Percentiles rank a stretch among this genome's conserved stretches.
Conservation (phyloP, 1,140 invertebrate genomes). For the Sitobion miscanthi region DNA sequence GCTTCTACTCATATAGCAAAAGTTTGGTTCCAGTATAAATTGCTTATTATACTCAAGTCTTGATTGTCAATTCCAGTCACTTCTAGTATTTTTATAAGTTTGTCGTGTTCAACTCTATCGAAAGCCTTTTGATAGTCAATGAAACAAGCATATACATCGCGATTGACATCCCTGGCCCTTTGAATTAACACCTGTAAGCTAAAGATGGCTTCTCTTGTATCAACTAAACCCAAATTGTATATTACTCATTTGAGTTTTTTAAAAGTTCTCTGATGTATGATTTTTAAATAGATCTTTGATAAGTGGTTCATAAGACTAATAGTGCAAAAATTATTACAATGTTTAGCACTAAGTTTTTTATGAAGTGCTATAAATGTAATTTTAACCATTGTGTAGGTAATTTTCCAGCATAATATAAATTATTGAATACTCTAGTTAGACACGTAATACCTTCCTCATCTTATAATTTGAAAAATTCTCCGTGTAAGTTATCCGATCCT, state of each 20-base stretch:
- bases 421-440: not conserved
- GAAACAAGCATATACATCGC: too few species aligned
- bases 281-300: not conserved
- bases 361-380: constrained; percentile 6
- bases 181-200: constrained; percentile 58
- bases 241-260: not conserved
- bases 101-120: too few species aligned
- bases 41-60: not conserved
- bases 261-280: constrained; percentile 22
- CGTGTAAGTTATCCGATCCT: not conserved
- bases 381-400: constrained; percentile 1
- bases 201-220: constrained; percentile 58
- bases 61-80: not conserved
- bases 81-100: not conserved
- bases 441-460: constrained; percentile 32
- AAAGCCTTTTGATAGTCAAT: too few species aligned
- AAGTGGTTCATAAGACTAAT: constrained; percentile 34
- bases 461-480: constrained; percentile 57
- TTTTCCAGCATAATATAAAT: not conserved
- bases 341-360: constrained; percentile 27
- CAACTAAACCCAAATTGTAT: constrained; percentile 20
- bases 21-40: constrained; percentile 30
- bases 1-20: not conserved
- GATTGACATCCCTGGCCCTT: not conserved
- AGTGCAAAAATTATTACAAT: not conserved